A percentile compares a stretch with the other conserved stretches of the same genome.
Conservation (phyloP, 2,888 invertebrate species). For the Gibbula magus region DNA sequence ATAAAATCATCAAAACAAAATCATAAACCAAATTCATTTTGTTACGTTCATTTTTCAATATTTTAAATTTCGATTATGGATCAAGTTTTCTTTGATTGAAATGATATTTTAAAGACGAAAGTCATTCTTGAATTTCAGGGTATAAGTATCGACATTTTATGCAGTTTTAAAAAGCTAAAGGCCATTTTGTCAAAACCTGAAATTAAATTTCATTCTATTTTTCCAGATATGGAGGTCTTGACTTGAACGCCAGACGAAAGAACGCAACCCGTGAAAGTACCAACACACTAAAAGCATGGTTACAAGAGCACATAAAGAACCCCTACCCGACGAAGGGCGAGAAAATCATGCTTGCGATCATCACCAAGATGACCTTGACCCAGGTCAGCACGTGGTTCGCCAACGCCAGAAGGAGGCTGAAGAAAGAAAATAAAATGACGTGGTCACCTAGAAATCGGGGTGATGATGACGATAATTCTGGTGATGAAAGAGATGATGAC, state of each 20-base stretch:
- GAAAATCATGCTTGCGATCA: conserved; percentile 95
- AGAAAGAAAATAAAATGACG: conserved; percentile 98
- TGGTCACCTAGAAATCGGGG: conserved; percentile 91
- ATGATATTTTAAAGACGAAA: too few relatives aligned
- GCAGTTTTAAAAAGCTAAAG: too few relatives aligned
- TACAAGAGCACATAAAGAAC: conserved; percentile 96
- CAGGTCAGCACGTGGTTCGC: conserved; percentile 96
- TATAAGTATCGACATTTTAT: too few relatives aligned
- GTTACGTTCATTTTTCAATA: too few relatives aligned
- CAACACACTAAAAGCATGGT: conserved; percentile 96
- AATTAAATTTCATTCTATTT: neutral
- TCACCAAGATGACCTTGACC: conserved; percentile 95
- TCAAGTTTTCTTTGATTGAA: too few relatives aligned
- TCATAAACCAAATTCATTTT: too few relatives aligned
- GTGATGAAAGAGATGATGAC: conserved; percentile 45
- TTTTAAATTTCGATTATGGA: too few relatives aligned
- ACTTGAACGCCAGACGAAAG: conserved; percentile 90
- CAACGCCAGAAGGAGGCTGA: conserved; percentile 91
- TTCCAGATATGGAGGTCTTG: conserved; percentile 75
- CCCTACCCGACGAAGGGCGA: conserved; percentile 97
- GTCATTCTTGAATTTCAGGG: too few relatives aligned
- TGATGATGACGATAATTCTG: conserved; percentile 63
- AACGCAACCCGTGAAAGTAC: conserved; percentile 98
- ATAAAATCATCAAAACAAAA: too few relatives aligned
- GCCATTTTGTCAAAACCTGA: too few relatives aligned